Conservation (phyloP, 2,113 vertebrate genomes). For the Gracilinanus agilis region DNA sequence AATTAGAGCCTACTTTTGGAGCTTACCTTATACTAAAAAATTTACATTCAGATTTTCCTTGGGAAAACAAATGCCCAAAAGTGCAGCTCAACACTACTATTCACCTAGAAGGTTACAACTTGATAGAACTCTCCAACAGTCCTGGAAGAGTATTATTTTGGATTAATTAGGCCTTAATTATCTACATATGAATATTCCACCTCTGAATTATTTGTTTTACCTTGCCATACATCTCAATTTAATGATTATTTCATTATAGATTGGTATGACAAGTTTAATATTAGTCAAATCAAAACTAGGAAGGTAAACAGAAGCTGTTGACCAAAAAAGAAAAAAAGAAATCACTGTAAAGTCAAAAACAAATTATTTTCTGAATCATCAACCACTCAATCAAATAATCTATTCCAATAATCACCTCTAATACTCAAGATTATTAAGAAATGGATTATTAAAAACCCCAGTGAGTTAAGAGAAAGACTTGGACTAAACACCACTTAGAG, state of each 20-base stretch:
- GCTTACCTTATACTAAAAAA: not conserved
- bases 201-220: not conserved
- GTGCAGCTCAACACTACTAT: not conserved
- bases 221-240: not conserved
- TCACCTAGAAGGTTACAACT: not conserved
- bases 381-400: constrained; percentile 25
- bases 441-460: not conserved
- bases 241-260: not conserved
- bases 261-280: not conserved
- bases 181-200: constrained; percentile 25
- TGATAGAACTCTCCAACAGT: constrained; percentile 25
- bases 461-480: not conserved
- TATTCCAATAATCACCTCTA: not conserved
- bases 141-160: not conserved
- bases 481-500: not conserved
- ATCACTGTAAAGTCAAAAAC: not conserved
- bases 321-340: not conserved
- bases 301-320: not conserved
- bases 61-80: not conserved
- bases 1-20: not conserved
- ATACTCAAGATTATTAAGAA: not conserved
- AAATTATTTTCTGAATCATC: constrained; percentile 16
- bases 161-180: not conserved
- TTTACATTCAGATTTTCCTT: not conserved
- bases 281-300: not conserved